Conservation (phyloP, 2,113 vertebrate genomes). For the Mesocricetus auratus region DNA sequence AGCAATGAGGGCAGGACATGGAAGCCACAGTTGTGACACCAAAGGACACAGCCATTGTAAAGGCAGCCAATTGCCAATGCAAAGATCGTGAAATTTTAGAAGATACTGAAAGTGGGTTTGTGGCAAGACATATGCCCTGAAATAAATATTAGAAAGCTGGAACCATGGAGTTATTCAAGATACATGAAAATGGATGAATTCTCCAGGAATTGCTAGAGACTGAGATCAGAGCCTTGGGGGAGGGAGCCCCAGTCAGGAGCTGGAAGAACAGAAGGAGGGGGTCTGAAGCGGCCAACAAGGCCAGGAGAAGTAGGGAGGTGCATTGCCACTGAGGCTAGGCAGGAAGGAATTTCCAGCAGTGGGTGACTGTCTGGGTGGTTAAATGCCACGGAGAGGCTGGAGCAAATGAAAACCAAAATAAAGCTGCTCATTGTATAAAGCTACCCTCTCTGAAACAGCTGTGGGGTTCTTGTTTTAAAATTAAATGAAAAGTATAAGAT, state of each 20-base stretch:
- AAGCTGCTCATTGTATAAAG: slow-evolving; percentile 66
- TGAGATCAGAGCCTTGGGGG: not conserved
- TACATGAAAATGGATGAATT: not conserved
- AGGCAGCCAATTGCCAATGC: not conserved
- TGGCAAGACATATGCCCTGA: not conserved
- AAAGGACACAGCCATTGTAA: not conserved
- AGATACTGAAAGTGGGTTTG: not conserved
- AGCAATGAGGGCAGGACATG: not conserved
- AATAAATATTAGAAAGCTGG: not conserved
- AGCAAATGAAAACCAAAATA: slow-evolving; percentile 39
- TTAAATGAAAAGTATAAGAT: slow-evolving; percentile 59
- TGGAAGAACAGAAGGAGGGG: not conserved
- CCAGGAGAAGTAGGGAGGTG: slow-evolving; percentile 52
- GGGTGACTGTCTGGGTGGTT: slow-evolving; percentile 65
- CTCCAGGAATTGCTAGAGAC: not conserved
- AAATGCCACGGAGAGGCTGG: slow-evolving; percentile 54
- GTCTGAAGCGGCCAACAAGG: slow-evolving; percentile 2
- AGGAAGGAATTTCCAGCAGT: slow-evolving; percentile 76
- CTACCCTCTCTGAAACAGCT: not conserved
- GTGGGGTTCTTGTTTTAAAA: slow-evolving; percentile 66
- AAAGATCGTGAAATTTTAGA: not conserved
- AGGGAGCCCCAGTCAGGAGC: not conserved
- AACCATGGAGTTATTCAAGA: not conserved
- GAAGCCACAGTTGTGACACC: not conserved
- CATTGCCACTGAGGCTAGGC: not conserved